Conservation (phyloP, 2,888 invertebrate species). For the Nudaria mundana region DNA sequence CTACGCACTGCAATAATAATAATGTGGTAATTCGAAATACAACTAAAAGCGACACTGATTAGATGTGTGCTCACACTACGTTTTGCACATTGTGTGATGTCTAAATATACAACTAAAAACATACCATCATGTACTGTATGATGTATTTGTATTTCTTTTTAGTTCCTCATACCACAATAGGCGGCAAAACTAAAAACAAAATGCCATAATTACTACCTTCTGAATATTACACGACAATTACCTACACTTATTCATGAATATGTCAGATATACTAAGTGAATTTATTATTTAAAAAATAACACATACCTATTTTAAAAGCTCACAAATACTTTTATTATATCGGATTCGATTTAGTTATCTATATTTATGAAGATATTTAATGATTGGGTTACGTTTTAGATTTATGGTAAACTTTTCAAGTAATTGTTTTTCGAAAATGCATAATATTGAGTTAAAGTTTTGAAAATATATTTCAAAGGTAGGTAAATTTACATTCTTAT, state of each 20-base stretch:
- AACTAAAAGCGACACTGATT: slow-evolving; percentile 38
- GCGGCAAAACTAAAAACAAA: slow-evolving; percentile 76
- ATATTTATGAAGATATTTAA: too few relatives aligned
- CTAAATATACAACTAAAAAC: slow-evolving; percentile 48
- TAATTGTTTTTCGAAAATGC: too few relatives aligned
- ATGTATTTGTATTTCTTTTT: slow-evolving; percentile 38
- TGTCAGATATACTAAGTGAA: too few relatives aligned
- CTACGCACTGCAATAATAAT: slow-evolving; percentile 16
- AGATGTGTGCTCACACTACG: slow-evolving; percentile 40
- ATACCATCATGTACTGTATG: slow-evolving; percentile 47
- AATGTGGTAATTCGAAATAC: slow-evolving; percentile 28
- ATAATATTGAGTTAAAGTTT: too few relatives aligned
- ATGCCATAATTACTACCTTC: slow-evolving; percentile 31
- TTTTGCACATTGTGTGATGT: slow-evolving; percentile 39
- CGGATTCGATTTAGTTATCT: too few relatives aligned
- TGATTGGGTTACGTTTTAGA: too few relatives aligned
- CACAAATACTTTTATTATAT: too few relatives aligned
- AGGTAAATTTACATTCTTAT: too few relatives aligned
- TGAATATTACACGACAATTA: not conserved
- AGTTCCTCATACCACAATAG: slow-evolving; percentile 68
- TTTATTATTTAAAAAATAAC: too few relatives aligned
- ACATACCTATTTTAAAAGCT: too few relatives aligned
- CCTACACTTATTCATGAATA: not conserved
- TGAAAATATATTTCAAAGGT: too few relatives aligned
- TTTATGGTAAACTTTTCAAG: too few relatives aligned